Conservation (phyloP, 2,113 vertebrate species). For the Nannospalax galili region DNA sequence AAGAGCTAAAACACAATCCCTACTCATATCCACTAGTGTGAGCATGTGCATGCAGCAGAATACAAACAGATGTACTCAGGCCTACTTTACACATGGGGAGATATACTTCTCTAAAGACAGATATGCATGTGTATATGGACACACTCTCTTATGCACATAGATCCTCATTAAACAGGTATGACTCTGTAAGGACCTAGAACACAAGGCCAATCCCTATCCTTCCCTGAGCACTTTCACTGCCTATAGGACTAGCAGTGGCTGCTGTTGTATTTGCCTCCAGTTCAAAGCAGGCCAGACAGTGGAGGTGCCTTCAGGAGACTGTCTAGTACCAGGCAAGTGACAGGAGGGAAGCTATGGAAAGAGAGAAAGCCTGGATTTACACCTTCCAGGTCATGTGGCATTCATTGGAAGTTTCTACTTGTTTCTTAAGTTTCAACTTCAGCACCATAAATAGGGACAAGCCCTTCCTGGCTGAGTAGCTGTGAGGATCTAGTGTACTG, state of each 20-base stretch:
- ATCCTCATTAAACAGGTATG: not conserved
- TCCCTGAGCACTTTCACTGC: not conserved
- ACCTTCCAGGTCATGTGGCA: not conserved
- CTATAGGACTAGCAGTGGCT: not conserved
- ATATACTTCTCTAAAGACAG: constrained; percentile 32
- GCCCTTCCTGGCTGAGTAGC: not conserved
- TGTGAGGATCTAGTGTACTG: not conserved
- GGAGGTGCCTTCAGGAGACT: not conserved
- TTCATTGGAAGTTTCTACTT: constrained; percentile 29
- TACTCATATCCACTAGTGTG: not conserved
- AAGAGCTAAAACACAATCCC: not conserved
- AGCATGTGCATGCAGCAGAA: not conserved
- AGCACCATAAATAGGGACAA: not conserved
- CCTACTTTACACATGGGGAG: not conserved
- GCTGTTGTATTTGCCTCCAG: not conserved
- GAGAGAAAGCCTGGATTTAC: constrained; percentile 1
- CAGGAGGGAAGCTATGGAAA: constrained; percentile 36
- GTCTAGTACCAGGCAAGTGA: not conserved
- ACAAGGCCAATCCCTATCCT: not conserved
- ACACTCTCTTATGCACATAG: not conserved
- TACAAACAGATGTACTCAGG: not conserved
- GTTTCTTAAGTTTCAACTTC: constrained; percentile 13
- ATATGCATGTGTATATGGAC: not conserved
- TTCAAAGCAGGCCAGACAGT: constrained; percentile 39
- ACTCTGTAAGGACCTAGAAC: not conserved